Base-by-base conservation (phyloP, 2,797 vertebrate genomes). In the Gorsachius magnificus region DNA sequence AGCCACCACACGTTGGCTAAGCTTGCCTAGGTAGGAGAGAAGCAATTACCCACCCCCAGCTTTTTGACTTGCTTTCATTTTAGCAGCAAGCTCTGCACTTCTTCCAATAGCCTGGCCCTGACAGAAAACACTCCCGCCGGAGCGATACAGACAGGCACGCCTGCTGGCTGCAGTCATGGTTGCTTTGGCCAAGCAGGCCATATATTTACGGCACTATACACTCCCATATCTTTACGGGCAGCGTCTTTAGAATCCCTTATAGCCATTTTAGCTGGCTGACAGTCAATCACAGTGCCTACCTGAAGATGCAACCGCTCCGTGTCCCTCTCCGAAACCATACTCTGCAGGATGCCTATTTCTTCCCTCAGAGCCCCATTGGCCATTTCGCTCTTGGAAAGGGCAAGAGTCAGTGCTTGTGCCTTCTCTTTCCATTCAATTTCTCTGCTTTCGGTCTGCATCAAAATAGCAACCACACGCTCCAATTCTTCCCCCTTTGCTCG, bases 391-490 rank as follows among this genome's bases (percentile, higher is more conserved):
- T 96, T 86, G 38, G 83, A 77, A 28, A 98, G 93, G 33, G 96
- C 96, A 81, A 87, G 61, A 5, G 82, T 96, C 92, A 98, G 66
- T 29, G 88, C 87, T 57, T 94, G 96, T 29, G 96, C 96, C 51
- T 97, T 98, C 89, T 98, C 98, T 61, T 96, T 98, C 97, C 98
- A 98, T 78, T 98, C 95, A 6, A 98, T 97, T 96, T 99, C 95
- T 79, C 96, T 92, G 7, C 98, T 98, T 97, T 99, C 98, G 0
- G 97, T 99, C 60, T 87, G 96, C 82, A 98, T 98, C 95, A 99
- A 96, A 63, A 98, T 96, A 48, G 71, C 83, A 84, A 88, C 76
- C 21, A 97, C 72, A 33, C 7, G 35, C 61, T 97, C 90, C 66
- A 98, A 4, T 41, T 97, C 96, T 70, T 91, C 46, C 18, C 87